Conservation (phyloP, 2,888 invertebrate genomes). For the Oligia latruncula region DNA sequence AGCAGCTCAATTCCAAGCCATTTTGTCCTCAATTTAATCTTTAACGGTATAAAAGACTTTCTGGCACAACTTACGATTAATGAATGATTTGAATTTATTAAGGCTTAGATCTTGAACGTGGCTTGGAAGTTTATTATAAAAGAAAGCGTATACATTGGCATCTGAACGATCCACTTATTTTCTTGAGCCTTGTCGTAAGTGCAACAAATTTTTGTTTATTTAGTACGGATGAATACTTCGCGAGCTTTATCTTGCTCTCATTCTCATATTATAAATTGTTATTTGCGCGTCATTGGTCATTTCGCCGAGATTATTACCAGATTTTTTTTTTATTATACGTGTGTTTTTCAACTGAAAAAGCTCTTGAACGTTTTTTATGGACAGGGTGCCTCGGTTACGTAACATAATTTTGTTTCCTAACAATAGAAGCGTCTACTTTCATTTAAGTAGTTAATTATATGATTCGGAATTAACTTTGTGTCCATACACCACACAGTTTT, state of each 20-base stretch:
- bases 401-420: constrained; percentile 19
- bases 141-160: too few species aligned
- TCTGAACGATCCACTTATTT: too few species aligned
- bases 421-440: not conserved
- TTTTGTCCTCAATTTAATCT: too few species aligned
- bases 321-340: not conserved
- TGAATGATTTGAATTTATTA: too few species aligned
- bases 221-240: not conserved
- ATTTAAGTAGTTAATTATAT: not conserved
- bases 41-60: too few species aligned
- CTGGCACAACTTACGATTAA: too few species aligned
- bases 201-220: too few species aligned
- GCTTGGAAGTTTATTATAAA: too few species aligned
- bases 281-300: not conserved
- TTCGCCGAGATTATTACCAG: not conserved
- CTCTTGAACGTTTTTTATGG: not conserved
- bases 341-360: not conserved
- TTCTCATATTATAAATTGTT: not conserved
- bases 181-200: too few species aligned
- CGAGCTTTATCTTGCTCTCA: not conserved
- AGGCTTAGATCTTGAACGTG: too few species aligned
- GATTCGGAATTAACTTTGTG: not conserved
- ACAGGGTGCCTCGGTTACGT: constrained; percentile 4
- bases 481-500: constrained; percentile 11
- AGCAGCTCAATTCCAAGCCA: too few species aligned